A percentile compares a stretch with the other conserved stretches of the same genome.
These are phyloP conservation scores for Synergus umbraculus DNA, from an alignment of 2,888 invertebrate genomes.

Conservation along the genomic window DNA sequence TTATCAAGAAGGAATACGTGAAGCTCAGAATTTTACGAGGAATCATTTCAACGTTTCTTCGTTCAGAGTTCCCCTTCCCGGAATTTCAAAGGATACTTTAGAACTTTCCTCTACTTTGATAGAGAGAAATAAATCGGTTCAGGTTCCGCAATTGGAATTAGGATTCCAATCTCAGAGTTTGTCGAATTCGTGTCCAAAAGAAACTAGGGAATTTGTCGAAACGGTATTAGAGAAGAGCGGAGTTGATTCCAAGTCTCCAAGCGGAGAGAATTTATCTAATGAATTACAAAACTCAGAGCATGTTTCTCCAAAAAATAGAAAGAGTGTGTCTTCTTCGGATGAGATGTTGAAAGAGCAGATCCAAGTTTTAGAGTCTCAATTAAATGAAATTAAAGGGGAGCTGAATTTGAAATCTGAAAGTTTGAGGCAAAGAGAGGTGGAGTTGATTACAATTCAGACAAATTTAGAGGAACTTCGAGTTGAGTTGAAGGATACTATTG, in stretches of 20 bases:
- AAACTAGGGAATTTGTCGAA: constrained; percentile 28
- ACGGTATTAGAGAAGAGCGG: neutral
- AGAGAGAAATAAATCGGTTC: constrained; percentile 47
- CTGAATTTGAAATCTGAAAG: constrained; percentile 81
- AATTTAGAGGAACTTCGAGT: constrained; percentile 80
- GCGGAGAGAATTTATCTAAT: neutral
- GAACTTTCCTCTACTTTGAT: constrained; percentile 28
- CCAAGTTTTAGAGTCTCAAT: constrained; percentile 74
- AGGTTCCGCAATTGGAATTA: constrained; percentile 70
- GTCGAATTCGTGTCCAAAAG: constrained; percentile 49
- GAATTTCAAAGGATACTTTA: constrained; percentile 30
- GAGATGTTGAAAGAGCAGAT: constrained; percentile 44
- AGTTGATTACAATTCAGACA: constrained; percentile 78
- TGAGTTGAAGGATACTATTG: constrained; percentile 75
- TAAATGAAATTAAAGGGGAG: constrained; percentile 81
- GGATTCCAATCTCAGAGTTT: constrained; percentile 63
- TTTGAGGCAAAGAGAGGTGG: constrained; percentile 81
- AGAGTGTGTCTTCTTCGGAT: constrained; percentile 27
- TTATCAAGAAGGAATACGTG: constrained; percentile 71
- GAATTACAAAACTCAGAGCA: neutral
- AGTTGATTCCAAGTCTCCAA: constrained; percentile 42
- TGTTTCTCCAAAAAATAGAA: constrained; percentile 37
- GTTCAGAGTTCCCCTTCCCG: constrained; percentile 57
- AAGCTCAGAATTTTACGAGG: constrained; percentile 60
- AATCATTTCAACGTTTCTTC: constrained; percentile 65